Base-by-base conservation (phyloP, 2,888 invertebrate species). In the Agonopterix arenella region DNA sequence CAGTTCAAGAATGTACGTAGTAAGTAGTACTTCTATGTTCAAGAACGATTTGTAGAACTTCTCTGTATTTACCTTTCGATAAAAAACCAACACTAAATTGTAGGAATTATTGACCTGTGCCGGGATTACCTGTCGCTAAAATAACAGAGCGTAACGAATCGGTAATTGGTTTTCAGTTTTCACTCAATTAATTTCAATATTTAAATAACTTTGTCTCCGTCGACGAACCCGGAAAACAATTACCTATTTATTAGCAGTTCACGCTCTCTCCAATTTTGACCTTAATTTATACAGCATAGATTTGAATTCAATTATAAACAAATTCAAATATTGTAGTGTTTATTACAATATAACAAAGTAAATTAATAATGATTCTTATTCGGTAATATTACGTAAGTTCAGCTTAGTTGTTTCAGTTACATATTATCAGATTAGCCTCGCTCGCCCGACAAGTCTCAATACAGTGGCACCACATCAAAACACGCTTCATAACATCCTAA, bases 41-140 rank as follows among this genome's bases (percentile, higher is more conserved):
- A 81, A 79, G 78, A 81, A 76, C 76, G 61, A 68, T 76, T 80
- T 80, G 73, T 76, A 79, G 71, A 83, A 83, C 68, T 57, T 60
- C 57, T 57, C 61, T 61, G 61, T 68, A 2, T 13, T 61, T 65
- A 70, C 73, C 71, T 70, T 73, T 75, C 74, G 66, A 77, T 73
- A 76, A 72, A 68, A 56, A 61, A 68, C n/a, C n/a, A n/a, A n/a
- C n/a, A n/a, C n/a, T n/a, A 66, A 63, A 13, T 13, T 28, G 28
- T 28, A 28, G 28, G 28, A 28, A 28, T 28, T 28, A 28, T 28
- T 28, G 28, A 28, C 5, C 28, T 28, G 28, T 28, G 28, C 28
- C 28, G 28, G 46, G 46, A 47, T 46, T 40, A 9, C 9, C 4
- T n/a, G n/a, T 9, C 2, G n/a, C 10, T 9, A 10, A 40, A n/a